A percentile compares a stretch with the other conserved stretches of the same genome.
phyloP scores from a whole-genome alignment of 2,888 invertebrate species.

The Conops quadrifasciatus region DNA sequence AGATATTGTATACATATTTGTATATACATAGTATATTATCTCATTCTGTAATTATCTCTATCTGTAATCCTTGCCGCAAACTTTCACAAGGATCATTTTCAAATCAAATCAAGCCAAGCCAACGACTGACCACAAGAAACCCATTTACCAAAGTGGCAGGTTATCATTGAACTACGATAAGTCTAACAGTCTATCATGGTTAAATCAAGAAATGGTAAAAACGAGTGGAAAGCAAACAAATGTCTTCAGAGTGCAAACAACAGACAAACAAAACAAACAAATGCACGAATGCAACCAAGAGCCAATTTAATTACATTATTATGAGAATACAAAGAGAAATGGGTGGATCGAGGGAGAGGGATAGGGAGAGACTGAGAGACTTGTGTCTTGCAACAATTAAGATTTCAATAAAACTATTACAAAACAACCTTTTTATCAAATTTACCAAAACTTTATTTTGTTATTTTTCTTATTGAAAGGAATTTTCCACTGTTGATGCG shows the following conservation, averaged over 20 bases:
- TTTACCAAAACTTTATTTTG: too few species aligned
- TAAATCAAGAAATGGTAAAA: not conserved
- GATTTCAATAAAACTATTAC: too few species aligned
- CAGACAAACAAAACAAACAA: not conserved
- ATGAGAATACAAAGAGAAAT: not conserved
- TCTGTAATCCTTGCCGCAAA: too few species aligned
- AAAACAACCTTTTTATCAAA: too few species aligned
- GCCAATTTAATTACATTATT: constrained; percentile 19
- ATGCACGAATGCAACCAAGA: constrained; percentile 3
- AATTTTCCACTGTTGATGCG: too few species aligned
- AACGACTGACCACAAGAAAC: not conserved
- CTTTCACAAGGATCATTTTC: too few species aligned
- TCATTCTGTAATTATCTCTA: too few species aligned
- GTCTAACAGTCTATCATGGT: too few species aligned
- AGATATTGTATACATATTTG: not conserved
- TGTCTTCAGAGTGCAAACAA: not conserved
- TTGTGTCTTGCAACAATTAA: too few species aligned
- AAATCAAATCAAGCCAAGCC: too few species aligned
- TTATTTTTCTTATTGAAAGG: too few species aligned
- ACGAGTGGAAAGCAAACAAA: not conserved
- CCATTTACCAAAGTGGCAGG: not conserved
- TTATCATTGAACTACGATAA: too few species aligned
- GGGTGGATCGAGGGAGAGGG: constrained; percentile 1
- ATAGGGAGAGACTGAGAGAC: not conserved
- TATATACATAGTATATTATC: not conserved